Percentiles rank a stretch among this genome's conserved stretches.
These are phyloP conservation scores for Drosophila tristis DNA, from an alignment of 1,140 invertebrate species.

Conservation along the genomic window DNA sequence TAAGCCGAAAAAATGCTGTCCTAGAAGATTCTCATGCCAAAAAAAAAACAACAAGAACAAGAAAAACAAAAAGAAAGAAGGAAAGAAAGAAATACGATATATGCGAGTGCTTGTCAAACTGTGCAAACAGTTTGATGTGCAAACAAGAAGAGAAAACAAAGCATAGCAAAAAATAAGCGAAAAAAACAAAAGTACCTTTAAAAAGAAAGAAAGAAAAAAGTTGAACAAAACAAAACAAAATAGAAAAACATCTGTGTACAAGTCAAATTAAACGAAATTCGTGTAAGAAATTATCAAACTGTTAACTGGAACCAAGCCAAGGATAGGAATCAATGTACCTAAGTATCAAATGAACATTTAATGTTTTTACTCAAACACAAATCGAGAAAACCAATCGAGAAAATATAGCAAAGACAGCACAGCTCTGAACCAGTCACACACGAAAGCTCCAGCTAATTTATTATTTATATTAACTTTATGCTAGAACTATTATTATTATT, in stretches of 20 bases:
- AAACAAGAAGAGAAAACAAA: conserved; percentile 22
- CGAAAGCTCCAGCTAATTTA: conserved; percentile 42
- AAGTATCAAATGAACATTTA: conserved; percentile 56
- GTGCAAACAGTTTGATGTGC: conserved; percentile 27
- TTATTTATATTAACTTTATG: conserved; percentile 40
- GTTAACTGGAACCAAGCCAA: conserved; percentile 61
- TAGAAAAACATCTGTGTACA: conserved; percentile 42
- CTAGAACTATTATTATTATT: conserved; percentile 1
- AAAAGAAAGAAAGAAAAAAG: conserved; percentile 6
- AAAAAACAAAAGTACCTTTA: conserved; percentile 59
- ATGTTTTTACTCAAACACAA: conserved; percentile 39
- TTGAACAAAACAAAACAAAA: conserved; percentile 27
- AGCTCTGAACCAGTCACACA: conserved; percentile 20
- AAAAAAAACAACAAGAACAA: conserved; percentile 29
- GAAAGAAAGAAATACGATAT: conserved; percentile 6
- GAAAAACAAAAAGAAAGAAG: conserved; percentile 22
- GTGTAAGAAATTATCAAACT: conserved; percentile 56
- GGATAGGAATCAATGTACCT: conserved; percentile 55
- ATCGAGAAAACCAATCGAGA: no score
- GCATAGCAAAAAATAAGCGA: conserved; percentile 19
- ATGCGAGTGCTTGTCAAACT: conserved; percentile 26
- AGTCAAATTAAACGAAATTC: conserved; percentile 52
- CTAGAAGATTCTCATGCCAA: conserved; percentile 81
- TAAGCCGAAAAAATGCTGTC: conserved; percentile 58
- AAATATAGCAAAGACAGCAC: conserved; percentile 31